A percentile compares a stretch with the other conserved stretches of the same genome.
phyloP scores from a whole-genome alignment of 2,888 invertebrate genomes.

The Hyposoter dolosus region DNA sequence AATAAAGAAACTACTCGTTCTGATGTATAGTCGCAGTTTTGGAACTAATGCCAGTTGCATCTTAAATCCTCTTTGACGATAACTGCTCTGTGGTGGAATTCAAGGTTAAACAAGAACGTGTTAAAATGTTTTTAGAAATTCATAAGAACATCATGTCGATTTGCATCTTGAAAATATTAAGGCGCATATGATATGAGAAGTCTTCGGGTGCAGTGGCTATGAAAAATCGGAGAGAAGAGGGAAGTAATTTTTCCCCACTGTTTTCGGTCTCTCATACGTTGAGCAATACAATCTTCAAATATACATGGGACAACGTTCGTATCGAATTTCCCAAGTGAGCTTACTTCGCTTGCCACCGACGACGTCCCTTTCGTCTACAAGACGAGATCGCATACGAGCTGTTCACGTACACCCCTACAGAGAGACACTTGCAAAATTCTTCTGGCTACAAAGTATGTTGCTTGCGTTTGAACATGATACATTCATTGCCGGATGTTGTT shows the following conservation, averaged over 20 bases:
- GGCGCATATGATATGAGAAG: neutral
- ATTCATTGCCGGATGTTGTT: conserved; percentile 26
- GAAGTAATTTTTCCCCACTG: conserved; percentile 63
- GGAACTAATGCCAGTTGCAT: neutral
- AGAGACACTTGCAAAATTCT: conserved; percentile 24
- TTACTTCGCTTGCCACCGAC: conserved; percentile 72
- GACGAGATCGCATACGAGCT: conserved; percentile 45
- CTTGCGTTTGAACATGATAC: conserved; percentile 55
- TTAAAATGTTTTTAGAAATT: neutral
- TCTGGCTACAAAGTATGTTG: conserved; percentile 42
- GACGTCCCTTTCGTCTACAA: conserved; percentile 72
- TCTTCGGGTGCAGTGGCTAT: conserved; percentile 34
- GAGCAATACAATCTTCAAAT: conserved; percentile 76
- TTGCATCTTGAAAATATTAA: conserved; percentile 8
- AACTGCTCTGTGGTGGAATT: neutral
- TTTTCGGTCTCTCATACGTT: conserved; percentile 50
- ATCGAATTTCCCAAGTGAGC: conserved; percentile 82
- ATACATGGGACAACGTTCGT: conserved; percentile 81
- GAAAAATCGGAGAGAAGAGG: conserved; percentile 32
- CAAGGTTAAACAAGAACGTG: neutral
- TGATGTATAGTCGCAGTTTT: neutral
- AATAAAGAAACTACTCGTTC: neutral
- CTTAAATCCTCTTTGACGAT: neutral
- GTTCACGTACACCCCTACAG: conserved; percentile 28
- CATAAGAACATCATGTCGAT: neutral